These are phyloP conservation scores for Phengaris alcon DNA, from an alignment of 2,888 invertebrate species.

Conservation along the genomic window DNA sequence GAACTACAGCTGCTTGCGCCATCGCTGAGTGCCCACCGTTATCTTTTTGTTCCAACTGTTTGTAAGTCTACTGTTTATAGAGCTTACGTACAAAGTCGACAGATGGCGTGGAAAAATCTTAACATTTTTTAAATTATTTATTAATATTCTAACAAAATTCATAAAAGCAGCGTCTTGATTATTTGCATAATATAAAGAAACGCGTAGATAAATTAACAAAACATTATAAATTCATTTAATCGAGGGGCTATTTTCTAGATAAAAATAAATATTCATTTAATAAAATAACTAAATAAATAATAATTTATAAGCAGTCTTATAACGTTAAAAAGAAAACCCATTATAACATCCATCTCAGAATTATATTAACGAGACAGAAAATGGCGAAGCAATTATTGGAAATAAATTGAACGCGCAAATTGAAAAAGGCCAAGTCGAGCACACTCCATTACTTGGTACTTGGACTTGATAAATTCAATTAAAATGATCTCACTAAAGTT, in stretches of 20 bases:
- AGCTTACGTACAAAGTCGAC: background rate
- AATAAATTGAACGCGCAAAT: constrained; percentile 20
- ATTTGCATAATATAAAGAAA: no score
- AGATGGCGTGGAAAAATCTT: background rate
- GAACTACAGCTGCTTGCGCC: background rate
- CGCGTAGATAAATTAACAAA: no score
- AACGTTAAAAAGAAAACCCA: no score
- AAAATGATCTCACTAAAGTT: constrained; percentile 57
- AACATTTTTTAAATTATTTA: no score
- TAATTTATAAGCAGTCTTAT: no score
- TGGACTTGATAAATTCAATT: constrained; percentile 55
- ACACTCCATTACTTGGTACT: constrained; percentile 45
- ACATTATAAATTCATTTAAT: no score
- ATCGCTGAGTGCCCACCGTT: background rate
- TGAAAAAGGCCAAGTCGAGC: constrained; percentile 25
- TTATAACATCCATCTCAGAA: background rate
- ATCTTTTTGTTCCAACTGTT: background rate
- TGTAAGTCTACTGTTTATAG: background rate
- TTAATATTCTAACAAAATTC: no score
- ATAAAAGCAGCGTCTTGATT: no score
- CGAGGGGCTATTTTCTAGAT: no score
- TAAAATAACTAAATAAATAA: no score
- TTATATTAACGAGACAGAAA: constrained; percentile 12
- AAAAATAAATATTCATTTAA: no score
- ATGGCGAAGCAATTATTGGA: constrained; percentile 10